Evolutionary conservation across 2,113 vertebrate genomes (phyloP).

Genomic region (Macquaria australasica): DNA sequence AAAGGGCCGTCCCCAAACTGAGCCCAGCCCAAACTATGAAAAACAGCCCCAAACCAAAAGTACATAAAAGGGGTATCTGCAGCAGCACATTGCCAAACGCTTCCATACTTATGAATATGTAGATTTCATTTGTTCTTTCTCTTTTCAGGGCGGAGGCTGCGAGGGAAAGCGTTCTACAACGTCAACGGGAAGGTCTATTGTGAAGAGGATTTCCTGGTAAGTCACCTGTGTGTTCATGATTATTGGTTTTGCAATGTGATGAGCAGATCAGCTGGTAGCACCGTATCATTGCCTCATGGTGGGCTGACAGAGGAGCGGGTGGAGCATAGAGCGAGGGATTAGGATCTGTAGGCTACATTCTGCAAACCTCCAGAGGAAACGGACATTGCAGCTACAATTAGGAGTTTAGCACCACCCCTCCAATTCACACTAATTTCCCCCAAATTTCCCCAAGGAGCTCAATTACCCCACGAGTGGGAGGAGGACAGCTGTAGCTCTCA

Average conservation of each 20-base stretch:
- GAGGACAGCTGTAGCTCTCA: constrained; percentile 62
- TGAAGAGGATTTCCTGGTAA: constrained; percentile 98
- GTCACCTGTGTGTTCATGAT: constrained; percentile 59
- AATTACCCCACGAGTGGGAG: constrained; percentile 55
- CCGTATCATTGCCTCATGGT: neutral
- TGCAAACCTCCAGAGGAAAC: constrained; percentile 66
- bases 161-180: constrained; percentile 98
- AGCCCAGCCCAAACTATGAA: neutral
- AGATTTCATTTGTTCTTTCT: constrained; percentile 35
- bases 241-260: neutral
- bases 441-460: constrained; percentile 69
- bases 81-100: neutral
- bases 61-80: neutral
- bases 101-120: neutral
- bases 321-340: constrained; percentile 38
- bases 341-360: constrained; percentile 54
- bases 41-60: neutral
- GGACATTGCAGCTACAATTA: constrained; percentile 65
- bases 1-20: neutral
- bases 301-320: constrained; percentile 1
- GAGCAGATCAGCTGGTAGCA: constrained; percentile 3
- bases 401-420: constrained; percentile 63
- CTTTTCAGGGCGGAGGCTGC: constrained; percentile 91
- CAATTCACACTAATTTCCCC: constrained; percentile 71
- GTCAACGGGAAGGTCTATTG: constrained; percentile 98